Evolutionary conservation across 2,797 vertebrate genomes (phyloP), one percentile per base, ranked within the genome.

Genomic region (Carapus acus): DNA sequence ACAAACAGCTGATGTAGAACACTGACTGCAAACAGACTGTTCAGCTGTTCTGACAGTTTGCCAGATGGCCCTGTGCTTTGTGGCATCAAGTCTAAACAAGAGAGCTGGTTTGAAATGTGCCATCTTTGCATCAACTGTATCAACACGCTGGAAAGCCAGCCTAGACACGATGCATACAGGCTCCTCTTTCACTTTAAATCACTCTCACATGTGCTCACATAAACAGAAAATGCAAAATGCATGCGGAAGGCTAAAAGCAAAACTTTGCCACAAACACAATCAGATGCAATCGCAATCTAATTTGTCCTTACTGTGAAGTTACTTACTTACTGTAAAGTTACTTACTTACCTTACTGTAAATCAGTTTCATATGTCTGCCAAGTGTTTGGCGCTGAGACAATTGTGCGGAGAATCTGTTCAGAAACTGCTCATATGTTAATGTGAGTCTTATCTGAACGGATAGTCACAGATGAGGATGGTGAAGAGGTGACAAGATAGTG

Each of bases 21-120:
- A 58, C 38, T 54, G 36, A 43, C 45, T 62, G 44, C 38, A 67
- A 72, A 71, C 65, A 76, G 54, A 54, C 52, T 49, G 46, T 58
- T 79, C 49, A 76, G 64, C 65, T 43, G 22, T 38, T 9, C 49
- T 79, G 65, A 65, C 65, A 63, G 56, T 53, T 48, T 59, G 69
- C 83, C 83, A 88, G 82, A 78, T 85, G 81, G 79, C 61, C 61
- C 59, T 68, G 53, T 72, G 69, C 67, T 69, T 70, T 54, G 67
- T 49, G 58, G 68, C 41, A 52, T 86, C 81, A 86, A 77, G 83
- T 80, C 83, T 58, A 70, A 83, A 87, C 83, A 80, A 52, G 78
- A 84, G 72, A 71, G 45, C 17, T 53, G 49, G 21, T 71, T 63
- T 83, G 38, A 50, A 21, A 36, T 59, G 17, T 60, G 67, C 80